Conservation (phyloP, 2,797 vertebrate species). For the Melanitta fusca region DNA sequence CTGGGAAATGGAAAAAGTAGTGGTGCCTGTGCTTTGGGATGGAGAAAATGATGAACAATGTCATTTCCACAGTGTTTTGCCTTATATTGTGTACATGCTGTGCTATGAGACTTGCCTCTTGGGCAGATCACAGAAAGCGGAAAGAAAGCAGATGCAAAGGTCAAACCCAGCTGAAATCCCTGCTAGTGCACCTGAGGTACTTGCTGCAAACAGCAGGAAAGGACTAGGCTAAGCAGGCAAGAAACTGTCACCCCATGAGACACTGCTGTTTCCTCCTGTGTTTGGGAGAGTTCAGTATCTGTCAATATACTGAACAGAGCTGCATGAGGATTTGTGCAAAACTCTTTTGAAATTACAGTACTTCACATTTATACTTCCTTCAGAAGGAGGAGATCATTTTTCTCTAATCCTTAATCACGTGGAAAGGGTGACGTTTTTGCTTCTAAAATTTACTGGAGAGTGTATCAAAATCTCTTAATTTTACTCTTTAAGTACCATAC, state of each 20-base stretch:
- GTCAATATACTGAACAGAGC: background rate
- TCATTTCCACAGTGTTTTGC: background rate
- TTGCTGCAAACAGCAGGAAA: conserved; percentile 12
- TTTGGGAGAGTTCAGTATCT: background rate
- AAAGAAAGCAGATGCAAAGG: conserved; percentile 29
- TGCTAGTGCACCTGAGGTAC: background rate
- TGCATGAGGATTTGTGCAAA: background rate
- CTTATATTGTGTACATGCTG: background rate
- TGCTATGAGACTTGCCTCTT: background rate
- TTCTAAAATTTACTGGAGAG: background rate
- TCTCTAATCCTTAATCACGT: background rate
- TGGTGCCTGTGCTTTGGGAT: background rate
- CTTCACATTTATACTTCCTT: background rate
- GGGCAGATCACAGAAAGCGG: background rate
- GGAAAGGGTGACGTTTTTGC: fast-evolving
- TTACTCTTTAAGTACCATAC: background rate
- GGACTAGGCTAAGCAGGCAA: background rate
- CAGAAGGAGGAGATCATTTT: background rate
- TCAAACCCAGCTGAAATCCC: conserved; percentile 29
- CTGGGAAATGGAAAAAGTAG: background rate
- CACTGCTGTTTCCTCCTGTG: background rate
- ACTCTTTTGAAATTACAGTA: background rate
- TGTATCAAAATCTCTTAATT: background rate
- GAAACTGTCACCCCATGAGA: background rate
- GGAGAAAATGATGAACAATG: background rate